phyloP scores from a whole-genome alignment of 2,797 vertebrate genomes.

The Enteromius mattozi region DNA sequence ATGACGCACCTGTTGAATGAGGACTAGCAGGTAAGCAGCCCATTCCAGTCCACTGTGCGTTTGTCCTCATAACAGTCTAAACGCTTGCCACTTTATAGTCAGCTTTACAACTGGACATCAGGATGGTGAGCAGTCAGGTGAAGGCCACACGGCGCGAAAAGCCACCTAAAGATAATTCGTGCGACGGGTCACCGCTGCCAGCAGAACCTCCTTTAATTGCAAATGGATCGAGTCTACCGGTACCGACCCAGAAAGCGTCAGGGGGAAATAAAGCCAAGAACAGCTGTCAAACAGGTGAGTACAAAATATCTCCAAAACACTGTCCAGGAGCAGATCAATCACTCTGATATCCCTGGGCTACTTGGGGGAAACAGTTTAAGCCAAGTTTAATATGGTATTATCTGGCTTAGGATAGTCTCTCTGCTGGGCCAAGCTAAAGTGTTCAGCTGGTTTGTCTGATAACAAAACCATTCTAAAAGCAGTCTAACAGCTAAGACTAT shows the following conservation, averaged over 20 bases:
- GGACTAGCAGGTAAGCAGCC: background rate
- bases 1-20: background rate
- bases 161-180: background rate
- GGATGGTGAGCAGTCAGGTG: conserved; percentile 32
- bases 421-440: background rate
- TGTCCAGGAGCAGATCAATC: background rate
- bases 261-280: background rate
- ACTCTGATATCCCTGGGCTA: background rate
- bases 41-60: background rate
- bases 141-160: background rate
- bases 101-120: background rate
- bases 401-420: background rate
- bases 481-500: background rate
- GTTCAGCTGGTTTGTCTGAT: background rate
- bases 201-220: background rate
- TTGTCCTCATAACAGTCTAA: background rate
- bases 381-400: background rate
- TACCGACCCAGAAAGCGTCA: background rate
- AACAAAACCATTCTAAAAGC: background rate
- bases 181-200: conserved; percentile 15
- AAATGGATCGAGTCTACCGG: conserved; percentile 21
- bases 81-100: background rate
- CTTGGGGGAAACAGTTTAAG: background rate
- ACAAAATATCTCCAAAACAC: background rate
- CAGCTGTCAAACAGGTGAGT: conserved; percentile 38